phyloP scores from a whole-genome alignment of 2,113 vertebrate genomes.

The Coryphaenoides rupestris region DNA sequence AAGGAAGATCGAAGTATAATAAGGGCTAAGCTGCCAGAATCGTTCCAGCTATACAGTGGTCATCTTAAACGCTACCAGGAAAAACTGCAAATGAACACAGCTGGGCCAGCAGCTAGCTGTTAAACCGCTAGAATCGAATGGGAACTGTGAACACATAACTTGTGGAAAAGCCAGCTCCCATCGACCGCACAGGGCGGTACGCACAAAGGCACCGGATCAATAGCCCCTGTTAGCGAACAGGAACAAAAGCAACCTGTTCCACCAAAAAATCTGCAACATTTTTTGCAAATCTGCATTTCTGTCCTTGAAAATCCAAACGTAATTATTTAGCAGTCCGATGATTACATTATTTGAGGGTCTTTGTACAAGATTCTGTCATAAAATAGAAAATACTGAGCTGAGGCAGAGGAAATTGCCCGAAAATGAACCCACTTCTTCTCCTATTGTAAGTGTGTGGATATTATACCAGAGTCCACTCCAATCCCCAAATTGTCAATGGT shows the following conservation, averaged over 20 bases:
- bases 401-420: no score
- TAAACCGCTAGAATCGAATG: neutral
- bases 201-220: neutral
- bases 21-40: conserved; percentile 12
- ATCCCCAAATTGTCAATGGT: no score
- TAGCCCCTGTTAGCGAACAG: neutral
- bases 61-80: conserved; percentile 2
- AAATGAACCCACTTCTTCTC: no score
- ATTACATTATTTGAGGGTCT: no score
- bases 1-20: conserved; percentile 6
- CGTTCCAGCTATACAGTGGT: conserved; percentile 5
- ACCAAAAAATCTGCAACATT: neutral
- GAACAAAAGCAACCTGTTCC: neutral
- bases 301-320: no score
- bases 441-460: no score
- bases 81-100: neutral
- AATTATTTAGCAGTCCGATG: no score
- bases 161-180: neutral
- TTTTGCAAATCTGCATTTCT: no score
- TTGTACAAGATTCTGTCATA: no score
- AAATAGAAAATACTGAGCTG: no score
- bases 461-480: no score
- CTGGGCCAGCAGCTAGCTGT: neutral
- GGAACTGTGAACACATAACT: neutral
- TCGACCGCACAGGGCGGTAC: neutral